These are phyloP conservation scores for Clarias macrocephalus DNA, from an alignment of 2,113 vertebrate genomes.

Conservation along the genomic window DNA sequence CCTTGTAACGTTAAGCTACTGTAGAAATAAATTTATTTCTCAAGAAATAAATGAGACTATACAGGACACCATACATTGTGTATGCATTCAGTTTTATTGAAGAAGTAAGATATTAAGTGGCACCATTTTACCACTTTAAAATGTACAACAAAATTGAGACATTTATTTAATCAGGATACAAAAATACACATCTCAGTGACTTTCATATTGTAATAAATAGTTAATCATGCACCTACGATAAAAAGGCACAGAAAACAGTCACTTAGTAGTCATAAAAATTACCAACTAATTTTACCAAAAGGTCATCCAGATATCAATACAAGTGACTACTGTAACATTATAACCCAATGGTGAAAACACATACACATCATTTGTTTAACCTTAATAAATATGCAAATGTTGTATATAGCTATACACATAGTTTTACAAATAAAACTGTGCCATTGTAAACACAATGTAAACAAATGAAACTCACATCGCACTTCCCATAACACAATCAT, in stretches of 20 bases:
- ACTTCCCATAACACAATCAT: conserved; percentile 73
- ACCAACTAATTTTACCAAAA: conserved; percentile 91
- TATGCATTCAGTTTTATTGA: conserved; percentile 93
- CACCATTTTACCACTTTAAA: conserved; percentile 80
- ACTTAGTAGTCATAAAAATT: conserved; percentile 99
- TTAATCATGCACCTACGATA: conserved; percentile 93
- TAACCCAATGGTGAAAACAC: conserved; percentile 99
- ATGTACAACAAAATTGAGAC: conserved; percentile 88
- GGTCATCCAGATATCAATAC: conserved; percentile 93
- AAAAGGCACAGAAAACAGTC: conserved; percentile 99
- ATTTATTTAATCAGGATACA: conserved; percentile 92
- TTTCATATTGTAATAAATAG: conserved; percentile 98
- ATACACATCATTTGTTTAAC: conserved; percentile 89
- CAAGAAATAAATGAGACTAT: conserved; percentile 6
- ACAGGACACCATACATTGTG: conserved; percentile 64
- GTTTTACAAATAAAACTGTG: conserved; percentile 92
- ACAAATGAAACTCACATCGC: conserved; percentile 90
- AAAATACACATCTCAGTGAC: conserved; percentile 99
- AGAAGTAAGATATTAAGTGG: conserved; percentile 87
- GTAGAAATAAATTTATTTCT: too few relatives aligned
- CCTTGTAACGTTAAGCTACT: neutral
- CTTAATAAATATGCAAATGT: conserved; percentile 98
- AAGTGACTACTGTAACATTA: conserved; percentile 94
- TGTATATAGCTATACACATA: conserved; percentile 72
- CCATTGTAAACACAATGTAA: conserved; percentile 99